phyloP scores from a whole-genome alignment of 2,797 vertebrate species.

The Halcyon badia region DNA sequence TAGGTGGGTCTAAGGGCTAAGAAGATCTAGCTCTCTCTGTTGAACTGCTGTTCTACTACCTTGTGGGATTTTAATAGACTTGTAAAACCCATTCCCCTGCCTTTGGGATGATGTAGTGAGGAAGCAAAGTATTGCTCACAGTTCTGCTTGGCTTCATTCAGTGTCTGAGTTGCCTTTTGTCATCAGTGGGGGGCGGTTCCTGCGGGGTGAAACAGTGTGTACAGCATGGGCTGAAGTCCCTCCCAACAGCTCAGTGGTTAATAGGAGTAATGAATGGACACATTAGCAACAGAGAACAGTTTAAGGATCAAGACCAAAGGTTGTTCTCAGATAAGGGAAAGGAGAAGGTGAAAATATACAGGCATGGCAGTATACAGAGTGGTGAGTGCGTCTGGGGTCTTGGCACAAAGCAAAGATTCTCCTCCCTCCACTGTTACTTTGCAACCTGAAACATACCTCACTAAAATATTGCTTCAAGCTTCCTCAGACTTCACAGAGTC shows the following conservation, averaged over 20 bases:
- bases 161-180: conserved; percentile 24
- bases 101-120: not conserved
- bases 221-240: not conserved
- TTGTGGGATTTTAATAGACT: conserved; percentile 29
- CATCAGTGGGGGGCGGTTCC: not conserved
- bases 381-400: not conserved
- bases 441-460: not conserved
- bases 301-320: not conserved
- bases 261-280: conserved; percentile 25
- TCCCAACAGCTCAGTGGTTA: conserved; percentile 35
- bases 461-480: not conserved
- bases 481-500: not conserved
- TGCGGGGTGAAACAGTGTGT: not conserved
- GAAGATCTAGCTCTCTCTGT: not conserved
- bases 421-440: not conserved
- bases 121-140: conserved; percentile 11
- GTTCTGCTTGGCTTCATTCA: conserved; percentile 42
- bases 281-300: not conserved
- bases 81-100: not conserved
- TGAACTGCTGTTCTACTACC: not conserved
- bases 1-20: not conserved
- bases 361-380: not conserved
- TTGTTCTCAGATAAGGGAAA: not conserved
- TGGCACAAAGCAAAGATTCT: not conserved
- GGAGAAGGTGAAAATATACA: not conserved